Evolutionary conservation across 2,888 invertebrate genomes (phyloP), one percentile per base, ranked within the genome.

Genomic region (Caenorhabditis sulstoni): DNA sequence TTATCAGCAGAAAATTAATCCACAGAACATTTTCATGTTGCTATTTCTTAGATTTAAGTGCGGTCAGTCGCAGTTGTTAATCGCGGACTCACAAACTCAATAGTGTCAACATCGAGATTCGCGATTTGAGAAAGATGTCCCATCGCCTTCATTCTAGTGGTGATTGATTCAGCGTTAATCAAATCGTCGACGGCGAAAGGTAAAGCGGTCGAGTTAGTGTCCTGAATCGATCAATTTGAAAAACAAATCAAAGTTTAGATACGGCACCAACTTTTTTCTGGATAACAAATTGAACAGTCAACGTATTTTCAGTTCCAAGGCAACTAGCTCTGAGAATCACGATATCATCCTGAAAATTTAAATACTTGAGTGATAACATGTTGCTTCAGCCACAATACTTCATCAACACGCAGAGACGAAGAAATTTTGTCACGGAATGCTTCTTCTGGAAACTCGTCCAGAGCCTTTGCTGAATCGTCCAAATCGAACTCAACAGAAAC

Each of bases 231-330:
- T n/a, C n/a, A n/a, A n/a, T n/a, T n/a, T n/a, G n/a, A n/a, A 47
- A 22, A 41, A 14, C 41, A 14, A 14, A n/a, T n/a, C n/a, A n/a
- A n/a, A n/a, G n/a, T n/a, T n/a, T n/a, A n/a, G n/a, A n/a, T n/a
- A n/a, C n/a, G n/a, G n/a, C n/a, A n/a, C 41, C 14, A 23, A 76
- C 85, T 52, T 83, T 82, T 50, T 86, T 86, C 57, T 81, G 68
- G 47, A 88, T 81, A 11, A 81, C 86, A 55, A 88, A 88, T 67
- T 88, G 88, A 39, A 88, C 84, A 12, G 81, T 76, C 8, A 88
- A 61, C 8, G 65, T 67, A 57, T 85, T 80, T n/a, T 84, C 86
- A 12, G 81, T 78, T 52, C 79, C 81, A 9, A 66, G n/a, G 59
- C 88, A 88, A 20, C 73, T 78, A 16, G 82, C 76, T 8, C 88